Evolutionary conservation across 2,888 invertebrate genomes (phyloP).

Genomic region (Neoitamus cyanurus): DNA sequence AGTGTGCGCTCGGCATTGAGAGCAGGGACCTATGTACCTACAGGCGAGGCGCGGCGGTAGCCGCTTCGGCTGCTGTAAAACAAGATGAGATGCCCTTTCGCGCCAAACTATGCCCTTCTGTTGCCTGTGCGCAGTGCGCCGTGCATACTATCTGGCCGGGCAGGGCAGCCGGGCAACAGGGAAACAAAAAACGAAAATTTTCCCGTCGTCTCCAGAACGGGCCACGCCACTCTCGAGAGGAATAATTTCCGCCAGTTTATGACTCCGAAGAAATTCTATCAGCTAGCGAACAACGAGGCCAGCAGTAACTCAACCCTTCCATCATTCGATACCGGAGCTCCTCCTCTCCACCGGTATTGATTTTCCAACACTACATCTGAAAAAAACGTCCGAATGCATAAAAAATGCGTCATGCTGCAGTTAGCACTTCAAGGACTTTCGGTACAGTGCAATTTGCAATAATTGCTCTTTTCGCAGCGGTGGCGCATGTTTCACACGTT

Average conservation of each 20-base stretch:
- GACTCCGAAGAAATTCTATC: constrained; percentile 42
- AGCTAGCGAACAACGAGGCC: constrained; percentile 22
- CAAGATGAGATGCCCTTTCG: constrained; percentile 24
- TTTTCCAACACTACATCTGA: constrained; percentile 4
- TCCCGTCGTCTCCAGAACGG: background rate
- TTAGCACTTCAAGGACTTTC: constrained; percentile 40
- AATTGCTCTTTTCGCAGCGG: constrained; percentile 44
- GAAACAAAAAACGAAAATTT: background rate
- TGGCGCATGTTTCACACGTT: constrained; percentile 44
- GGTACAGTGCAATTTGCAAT: constrained; percentile 39
- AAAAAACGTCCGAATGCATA: constrained; percentile 12
- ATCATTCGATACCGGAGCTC: constrained; percentile 22
- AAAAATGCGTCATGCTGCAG: constrained; percentile 43
- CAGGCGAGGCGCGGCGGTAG: background rate
- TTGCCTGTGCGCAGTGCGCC: background rate
- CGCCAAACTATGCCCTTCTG: background rate
- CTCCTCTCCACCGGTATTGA: constrained; percentile 11
- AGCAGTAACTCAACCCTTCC: constrained; percentile 35
- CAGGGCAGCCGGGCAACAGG: background rate
- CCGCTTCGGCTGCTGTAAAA: background rate
- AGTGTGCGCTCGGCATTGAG: background rate
- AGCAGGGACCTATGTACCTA: background rate
- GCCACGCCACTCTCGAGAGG: background rate
- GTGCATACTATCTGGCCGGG: background rate
- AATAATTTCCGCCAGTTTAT: constrained; percentile 25